A percentile compares a stretch with the other conserved stretches of the same genome.
Evolutionary conservation across 1,140 invertebrate species (phyloP).

Genomic region (Adelges cooleyi): DNA sequence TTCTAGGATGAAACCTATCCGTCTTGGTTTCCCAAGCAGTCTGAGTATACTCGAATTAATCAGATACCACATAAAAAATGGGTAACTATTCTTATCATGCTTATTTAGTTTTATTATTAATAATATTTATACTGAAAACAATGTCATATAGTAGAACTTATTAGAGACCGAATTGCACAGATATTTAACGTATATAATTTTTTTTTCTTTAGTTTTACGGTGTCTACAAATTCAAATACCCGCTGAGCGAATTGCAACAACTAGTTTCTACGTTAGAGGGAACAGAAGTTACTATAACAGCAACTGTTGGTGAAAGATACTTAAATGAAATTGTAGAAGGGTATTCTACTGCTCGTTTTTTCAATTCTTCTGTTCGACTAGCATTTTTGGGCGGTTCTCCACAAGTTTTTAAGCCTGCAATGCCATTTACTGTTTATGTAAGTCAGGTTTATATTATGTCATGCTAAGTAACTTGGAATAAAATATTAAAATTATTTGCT

Average conservation of each 20-base stretch:
- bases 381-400: slow-evolving; percentile 77
- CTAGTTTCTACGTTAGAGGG: slow-evolving; percentile 56
- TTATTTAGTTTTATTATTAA: too few species aligned
- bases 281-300: slow-evolving; percentile 74
- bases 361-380: slow-evolving; percentile 68
- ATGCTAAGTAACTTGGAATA: neutral
- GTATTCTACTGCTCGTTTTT: slow-evolving; percentile 74
- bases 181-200: too few species aligned
- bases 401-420: slow-evolving; percentile 86
- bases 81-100: slow-evolving; percentile 49
- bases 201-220: slow-evolving; percentile 64
- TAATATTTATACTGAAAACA: too few species aligned
- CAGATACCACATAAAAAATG: slow-evolving; percentile 54
- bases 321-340: slow-evolving; percentile 76
- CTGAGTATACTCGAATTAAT: slow-evolving; percentile 26
- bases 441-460: slow-evolving; percentile 38
- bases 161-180: too few species aligned
- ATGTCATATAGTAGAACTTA: too few species aligned
- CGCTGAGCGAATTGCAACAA: slow-evolving; percentile 61
- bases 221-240: slow-evolving; percentile 70
- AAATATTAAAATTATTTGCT: neutral
- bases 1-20: slow-evolving; percentile 59
- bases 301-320: slow-evolving; percentile 79
- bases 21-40: slow-evolving; percentile 51
- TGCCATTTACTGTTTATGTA: slow-evolving; percentile 70